Conservation (phyloP, 2,797 vertebrate species). For the Clarias laeviceps region DNA sequence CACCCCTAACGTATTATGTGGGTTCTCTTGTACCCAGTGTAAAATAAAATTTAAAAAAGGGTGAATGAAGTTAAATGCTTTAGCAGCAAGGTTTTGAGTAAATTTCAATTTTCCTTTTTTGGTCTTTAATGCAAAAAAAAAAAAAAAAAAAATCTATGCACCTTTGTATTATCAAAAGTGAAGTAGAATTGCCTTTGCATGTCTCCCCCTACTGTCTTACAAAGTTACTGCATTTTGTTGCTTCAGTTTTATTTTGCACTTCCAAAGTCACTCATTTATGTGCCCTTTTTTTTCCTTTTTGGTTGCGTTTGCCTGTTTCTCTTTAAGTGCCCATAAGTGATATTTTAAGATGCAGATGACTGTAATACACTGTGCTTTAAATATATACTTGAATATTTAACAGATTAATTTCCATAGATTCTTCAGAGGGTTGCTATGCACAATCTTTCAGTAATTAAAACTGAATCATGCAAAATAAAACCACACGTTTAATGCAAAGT, state of each 20-base stretch:
- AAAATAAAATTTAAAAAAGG: not conserved
- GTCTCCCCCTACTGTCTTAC: slow-evolving; percentile 16
- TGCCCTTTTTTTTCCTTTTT: not conserved
- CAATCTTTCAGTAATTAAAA: not conserved
- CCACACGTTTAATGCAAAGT: not conserved
- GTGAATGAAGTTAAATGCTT: not conserved
- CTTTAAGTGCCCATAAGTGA: not conserved
- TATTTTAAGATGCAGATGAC: not conserved
- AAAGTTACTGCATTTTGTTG: not conserved
- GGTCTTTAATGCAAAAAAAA: not conserved
- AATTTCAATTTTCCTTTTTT: not conserved
- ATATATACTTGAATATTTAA: not conserved
- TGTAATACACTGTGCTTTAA: not conserved
- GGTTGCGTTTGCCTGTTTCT: not conserved
- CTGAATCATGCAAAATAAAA: not conserved
- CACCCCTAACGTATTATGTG: not conserved
- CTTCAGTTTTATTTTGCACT: not conserved
- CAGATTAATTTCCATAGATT: not conserved
- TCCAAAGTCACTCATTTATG: too few relatives aligned
- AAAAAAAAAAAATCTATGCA: not conserved
- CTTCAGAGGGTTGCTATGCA: not conserved
- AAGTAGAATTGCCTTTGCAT: not conserved
- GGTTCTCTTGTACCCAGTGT: not conserved
- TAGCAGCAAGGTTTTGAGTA: not conserved
- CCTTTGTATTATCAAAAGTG: not conserved